Conservation (phyloP, 2,113 vertebrate genomes). For the Okapia johnstoni region DNA sequence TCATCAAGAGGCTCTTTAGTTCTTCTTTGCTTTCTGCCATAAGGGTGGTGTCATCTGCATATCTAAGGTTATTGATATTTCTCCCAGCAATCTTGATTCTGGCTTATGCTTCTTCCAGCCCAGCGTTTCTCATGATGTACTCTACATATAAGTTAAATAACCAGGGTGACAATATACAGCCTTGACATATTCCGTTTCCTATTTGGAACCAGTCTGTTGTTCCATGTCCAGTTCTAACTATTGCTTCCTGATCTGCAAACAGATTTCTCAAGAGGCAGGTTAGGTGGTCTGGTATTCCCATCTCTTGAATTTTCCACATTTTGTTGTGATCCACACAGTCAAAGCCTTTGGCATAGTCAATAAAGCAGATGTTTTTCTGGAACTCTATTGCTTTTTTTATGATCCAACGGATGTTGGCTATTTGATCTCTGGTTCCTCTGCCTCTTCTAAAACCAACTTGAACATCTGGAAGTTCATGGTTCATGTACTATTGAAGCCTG, state of each 20-base stretch:
- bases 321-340: background rate
- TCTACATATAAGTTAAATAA: background rate
- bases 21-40: background rate
- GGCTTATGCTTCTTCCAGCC: background rate
- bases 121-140: background rate
- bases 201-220: background rate
- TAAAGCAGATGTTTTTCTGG: background rate
- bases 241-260: background rate
- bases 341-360: background rate
- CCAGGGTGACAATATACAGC: background rate
- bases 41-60: background rate
- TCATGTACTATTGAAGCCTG: background rate
- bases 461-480: background rate
- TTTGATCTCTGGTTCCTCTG: background rate
- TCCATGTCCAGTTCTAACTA: background rate
- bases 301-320: background rate
- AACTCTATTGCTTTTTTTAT: background rate
- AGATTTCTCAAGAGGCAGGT: background rate
- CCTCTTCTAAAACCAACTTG: background rate
- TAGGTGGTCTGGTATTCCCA: background rate
- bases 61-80: background rate
- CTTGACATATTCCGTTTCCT: background rate
- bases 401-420: background rate
- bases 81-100: background rate
- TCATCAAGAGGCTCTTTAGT: background rate